Evolutionary conservation across 2,113 vertebrate species (phyloP), one percentile per base, ranked within the genome.

Genomic region (Syrmaticus mikado): DNA sequence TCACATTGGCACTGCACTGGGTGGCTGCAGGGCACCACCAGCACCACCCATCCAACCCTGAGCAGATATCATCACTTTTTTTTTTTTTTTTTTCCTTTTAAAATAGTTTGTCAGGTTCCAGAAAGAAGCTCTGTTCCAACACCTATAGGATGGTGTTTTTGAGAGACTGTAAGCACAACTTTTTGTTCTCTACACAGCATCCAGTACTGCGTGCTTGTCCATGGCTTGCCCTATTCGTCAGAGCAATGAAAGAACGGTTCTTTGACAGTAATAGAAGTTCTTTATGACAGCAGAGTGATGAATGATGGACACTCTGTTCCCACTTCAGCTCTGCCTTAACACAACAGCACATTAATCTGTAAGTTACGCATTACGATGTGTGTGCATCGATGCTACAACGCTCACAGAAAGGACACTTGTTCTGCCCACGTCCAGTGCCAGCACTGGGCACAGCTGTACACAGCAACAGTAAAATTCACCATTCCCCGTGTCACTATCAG

Each of bases 271-370:
- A 90, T 48, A 81, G 5, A 84, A 77, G 70, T 85, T 86, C 83
- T 79, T 89, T 89, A 92, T 76, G 80, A 81, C 55, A 84, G 71
- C 86, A 79, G 65, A 83, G 64, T 36, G 83, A 78, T 72, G 70
- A 72, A 81, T 0, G 22, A 90, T 14, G 71, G 86, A 84, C 3
- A 53, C 0, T 9, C 58, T n/a, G 74, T 12, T 87, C 91, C 43
- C 91, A 79, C 71, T 84, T 72, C 66, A 85, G 77, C 74, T 74
- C 87, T 57, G 93, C 19, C 70, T 82, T 93, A 46, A 55, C 40
- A 45, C 57, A 85, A 77, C 68, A 81, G 64, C n/a, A 68, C 58
- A 40, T 72, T 79, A 90, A 78, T 88, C 57, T 82, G 86, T 48
- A 94, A 93, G 84, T 53, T 82, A 78, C 46, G 27, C 53, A 81